Percentiles rank a stretch among this genome's conserved stretches.
phyloP scores from a whole-genome alignment of 2,888 invertebrate species.

The Drosophila affinis region DNA sequence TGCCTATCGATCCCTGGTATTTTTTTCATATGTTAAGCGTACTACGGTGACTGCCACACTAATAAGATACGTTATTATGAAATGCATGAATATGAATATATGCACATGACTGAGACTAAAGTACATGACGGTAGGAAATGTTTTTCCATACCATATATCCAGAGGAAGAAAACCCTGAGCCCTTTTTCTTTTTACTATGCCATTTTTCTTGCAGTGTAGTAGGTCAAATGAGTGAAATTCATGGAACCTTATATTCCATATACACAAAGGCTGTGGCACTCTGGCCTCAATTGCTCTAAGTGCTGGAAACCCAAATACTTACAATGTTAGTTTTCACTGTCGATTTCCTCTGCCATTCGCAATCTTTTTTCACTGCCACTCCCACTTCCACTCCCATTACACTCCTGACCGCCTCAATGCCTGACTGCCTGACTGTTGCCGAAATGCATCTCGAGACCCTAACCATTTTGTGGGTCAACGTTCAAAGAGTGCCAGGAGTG shows the following conservation, averaged over 20 bases:
- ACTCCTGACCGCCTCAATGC: neutral
- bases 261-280: neutral
- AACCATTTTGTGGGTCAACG: conserved; percentile 34
- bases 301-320: conserved; percentile 16
- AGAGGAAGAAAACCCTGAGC: too few species aligned
- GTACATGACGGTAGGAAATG: too few species aligned
- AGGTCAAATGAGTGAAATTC: too few species aligned
- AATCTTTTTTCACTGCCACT: neutral
- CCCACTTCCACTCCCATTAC: neutral
- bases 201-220: too few species aligned
- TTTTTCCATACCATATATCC: too few species aligned
- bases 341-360: conserved; percentile 32
- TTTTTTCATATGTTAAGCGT: too few species aligned
- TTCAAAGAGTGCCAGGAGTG: neutral
- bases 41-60: too few species aligned
- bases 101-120: too few species aligned
- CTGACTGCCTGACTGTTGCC: conserved; percentile 8
- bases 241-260: neutral
- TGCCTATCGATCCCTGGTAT: too few species aligned
- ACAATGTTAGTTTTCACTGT: conserved; percentile 11
- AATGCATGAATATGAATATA: too few species aligned
- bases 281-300: conserved; percentile 32
- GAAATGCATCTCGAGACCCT: conserved; percentile 27
- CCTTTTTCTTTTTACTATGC: too few species aligned
- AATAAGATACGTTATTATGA: too few species aligned